These are phyloP conservation scores for Drosophila asahinai DNA, from an alignment of 1,140 invertebrate species.

Conservation along the genomic window DNA sequence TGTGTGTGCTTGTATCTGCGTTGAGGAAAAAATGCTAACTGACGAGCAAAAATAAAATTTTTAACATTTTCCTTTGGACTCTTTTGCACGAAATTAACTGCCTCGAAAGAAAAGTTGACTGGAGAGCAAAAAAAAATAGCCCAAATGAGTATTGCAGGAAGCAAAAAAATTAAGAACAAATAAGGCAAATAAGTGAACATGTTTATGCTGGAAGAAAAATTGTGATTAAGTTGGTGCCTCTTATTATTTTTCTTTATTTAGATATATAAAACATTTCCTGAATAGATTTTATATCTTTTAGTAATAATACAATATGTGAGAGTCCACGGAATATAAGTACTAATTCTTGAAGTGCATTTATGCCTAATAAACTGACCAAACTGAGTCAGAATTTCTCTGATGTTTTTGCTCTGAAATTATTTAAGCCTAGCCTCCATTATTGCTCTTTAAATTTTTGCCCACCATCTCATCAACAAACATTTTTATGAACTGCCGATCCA, in stretches of 20 bases:
- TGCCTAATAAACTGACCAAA: too few species aligned
- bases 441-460: neutral
- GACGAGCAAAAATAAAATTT: constrained; percentile 35
- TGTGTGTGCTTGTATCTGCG: constrained; percentile 16
- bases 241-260: neutral
- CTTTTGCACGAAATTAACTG: constrained; percentile 63
- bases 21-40: constrained; percentile 26
- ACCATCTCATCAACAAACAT: neutral
- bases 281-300: too few species aligned
- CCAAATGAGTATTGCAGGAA: constrained; percentile 39
- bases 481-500: constrained; percentile 8
- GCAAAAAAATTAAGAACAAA: constrained; percentile 1
- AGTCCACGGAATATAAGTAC: neutral
- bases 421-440: neutral
- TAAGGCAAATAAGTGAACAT: constrained; percentile 13
- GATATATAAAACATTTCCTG: too few species aligned
- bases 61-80: constrained; percentile 44
- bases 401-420: neutral
- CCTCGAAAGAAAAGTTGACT: constrained; percentile 34
- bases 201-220: constrained; percentile 21
- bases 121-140: constrained; percentile 23
- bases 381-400: too few species aligned
- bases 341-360: too few species aligned
- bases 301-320: too few species aligned
- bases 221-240: neutral